These are phyloP conservation scores for Pseudochirops cupreus DNA, from an alignment of 2,797 vertebrate species.

Conservation along the genomic window DNA sequence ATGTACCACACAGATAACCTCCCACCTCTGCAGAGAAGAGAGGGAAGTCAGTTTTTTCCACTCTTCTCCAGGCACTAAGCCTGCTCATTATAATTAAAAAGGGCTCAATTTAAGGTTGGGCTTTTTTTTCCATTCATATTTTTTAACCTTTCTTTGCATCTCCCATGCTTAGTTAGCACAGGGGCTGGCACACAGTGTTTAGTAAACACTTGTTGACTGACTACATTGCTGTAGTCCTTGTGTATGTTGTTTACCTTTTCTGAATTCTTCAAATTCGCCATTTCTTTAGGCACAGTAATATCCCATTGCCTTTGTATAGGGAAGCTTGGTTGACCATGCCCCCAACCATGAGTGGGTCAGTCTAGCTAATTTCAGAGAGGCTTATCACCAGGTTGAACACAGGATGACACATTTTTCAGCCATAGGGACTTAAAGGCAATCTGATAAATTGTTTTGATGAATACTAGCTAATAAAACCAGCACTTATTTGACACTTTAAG, in stretches of 20 bases:
- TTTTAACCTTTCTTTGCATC: background rate
- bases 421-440: background rate
- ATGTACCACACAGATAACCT: background rate
- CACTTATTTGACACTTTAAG: background rate
- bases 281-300: background rate
- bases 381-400: background rate
- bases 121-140: too few relatives aligned
- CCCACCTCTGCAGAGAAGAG: background rate
- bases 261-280: background rate
- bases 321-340: background rate
- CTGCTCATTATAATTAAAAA: background rate
- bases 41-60: background rate
- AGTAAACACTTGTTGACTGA: background rate
- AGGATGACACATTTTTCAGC: background rate
- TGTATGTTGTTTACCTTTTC: background rate
- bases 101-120: background rate
- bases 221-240: background rate
- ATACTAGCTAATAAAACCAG: background rate
- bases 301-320: background rate
- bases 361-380: background rate
- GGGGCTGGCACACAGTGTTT: background rate
- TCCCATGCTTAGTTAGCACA: background rate
- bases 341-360: background rate
- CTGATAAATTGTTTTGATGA: background rate
- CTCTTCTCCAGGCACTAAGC: background rate